Percentiles rank a stretch among this genome's conserved stretches.
These are phyloP conservation scores for Acleris literana DNA, from an alignment of 2,888 invertebrate genomes.

Conservation along the genomic window DNA sequence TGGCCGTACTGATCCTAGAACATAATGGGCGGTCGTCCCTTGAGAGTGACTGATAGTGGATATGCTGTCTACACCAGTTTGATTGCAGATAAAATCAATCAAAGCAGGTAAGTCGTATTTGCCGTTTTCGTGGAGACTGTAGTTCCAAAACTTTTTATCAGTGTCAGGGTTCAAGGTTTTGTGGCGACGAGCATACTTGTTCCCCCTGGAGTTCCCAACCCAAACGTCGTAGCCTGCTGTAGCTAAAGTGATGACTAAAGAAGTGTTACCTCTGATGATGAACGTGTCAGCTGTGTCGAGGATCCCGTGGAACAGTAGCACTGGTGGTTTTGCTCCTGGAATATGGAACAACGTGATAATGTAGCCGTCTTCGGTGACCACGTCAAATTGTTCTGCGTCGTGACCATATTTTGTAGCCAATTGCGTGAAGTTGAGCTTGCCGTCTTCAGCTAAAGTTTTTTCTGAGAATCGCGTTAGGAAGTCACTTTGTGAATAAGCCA, in stretches of 20 bases:
- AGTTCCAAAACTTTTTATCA: slow-evolving; percentile 78
- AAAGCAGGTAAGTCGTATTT: slow-evolving; percentile 87
- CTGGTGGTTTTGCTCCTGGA: slow-evolving; percentile 50
- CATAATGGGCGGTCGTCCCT: slow-evolving; percentile 85
- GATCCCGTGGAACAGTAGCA: slow-evolving; percentile 64
- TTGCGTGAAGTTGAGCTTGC: slow-evolving; percentile 13
- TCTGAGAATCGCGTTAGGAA: background rate
- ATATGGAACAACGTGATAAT: slow-evolving; percentile 46
- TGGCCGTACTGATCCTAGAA: slow-evolving; percentile 78
- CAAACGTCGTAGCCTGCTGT: slow-evolving; percentile 81
- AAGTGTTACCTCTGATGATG: slow-evolving; percentile 58
- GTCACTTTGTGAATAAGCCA: too few species aligned
- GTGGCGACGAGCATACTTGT: slow-evolving; percentile 84
- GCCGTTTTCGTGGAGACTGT: slow-evolving; percentile 88
- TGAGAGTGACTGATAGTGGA: slow-evolving; percentile 88
- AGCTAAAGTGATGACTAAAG: slow-evolving; percentile 67
- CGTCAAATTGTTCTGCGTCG: slow-evolving; percentile 9
- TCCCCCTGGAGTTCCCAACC: slow-evolving; percentile 83
- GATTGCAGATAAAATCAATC: slow-evolving; percentile 59
- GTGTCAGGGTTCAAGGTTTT: slow-evolving; percentile 61
- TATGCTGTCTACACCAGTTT: slow-evolving; percentile 80
- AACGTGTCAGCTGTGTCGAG: slow-evolving; percentile 61
- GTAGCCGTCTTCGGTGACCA: slow-evolving; percentile 48
- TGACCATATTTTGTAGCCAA: slow-evolving; percentile 22
- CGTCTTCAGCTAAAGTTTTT: slow-evolving; percentile 10